phyloP scores from a whole-genome alignment of 2,888 invertebrate species.

The Girardia tigrina region DNA sequence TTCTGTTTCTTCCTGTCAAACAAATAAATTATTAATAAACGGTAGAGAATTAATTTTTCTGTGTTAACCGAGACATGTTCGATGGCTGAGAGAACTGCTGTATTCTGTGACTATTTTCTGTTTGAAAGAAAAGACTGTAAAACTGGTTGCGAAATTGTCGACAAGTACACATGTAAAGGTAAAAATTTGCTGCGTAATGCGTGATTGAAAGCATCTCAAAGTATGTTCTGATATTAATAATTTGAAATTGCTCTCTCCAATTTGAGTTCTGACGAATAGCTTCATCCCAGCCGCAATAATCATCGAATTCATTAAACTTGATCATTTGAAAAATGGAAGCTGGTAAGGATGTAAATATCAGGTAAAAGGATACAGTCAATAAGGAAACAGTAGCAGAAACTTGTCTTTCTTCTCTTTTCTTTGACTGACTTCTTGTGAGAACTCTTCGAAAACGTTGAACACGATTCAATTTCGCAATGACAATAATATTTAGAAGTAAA shows the following conservation, averaged over 20 bases:
- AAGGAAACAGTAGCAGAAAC: slow-evolving; percentile 46
- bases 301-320: slow-evolving; percentile 39
- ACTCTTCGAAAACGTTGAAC: slow-evolving; percentile 30
- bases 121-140: neutral
- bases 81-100: neutral
- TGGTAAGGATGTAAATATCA: slow-evolving; percentile 47
- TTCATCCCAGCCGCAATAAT: slow-evolving; percentile 39
- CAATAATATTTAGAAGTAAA: slow-evolving; percentile 45
- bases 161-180: slow-evolving; percentile 47
- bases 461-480: slow-evolving; percentile 43
- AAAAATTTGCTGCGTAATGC: slow-evolving; percentile 38
- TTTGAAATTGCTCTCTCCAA: slow-evolving; percentile 41
- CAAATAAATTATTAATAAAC: no score
- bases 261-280: slow-evolving; percentile 40
- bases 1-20: no score
- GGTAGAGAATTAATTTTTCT: neutral
- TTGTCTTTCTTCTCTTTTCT: neutral
- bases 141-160: slow-evolving; percentile 45
- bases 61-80: neutral
- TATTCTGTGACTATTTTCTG: neutral
- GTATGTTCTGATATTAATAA: neutral
- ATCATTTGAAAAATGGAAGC: slow-evolving; percentile 44
- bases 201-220: slow-evolving; percentile 40
- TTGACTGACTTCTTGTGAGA: neutral
- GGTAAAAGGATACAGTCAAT: slow-evolving; percentile 47